These are phyloP conservation scores for Neotoxoptera formosana DNA, from an alignment of 1,140 invertebrate species.

Conservation along the genomic window DNA sequence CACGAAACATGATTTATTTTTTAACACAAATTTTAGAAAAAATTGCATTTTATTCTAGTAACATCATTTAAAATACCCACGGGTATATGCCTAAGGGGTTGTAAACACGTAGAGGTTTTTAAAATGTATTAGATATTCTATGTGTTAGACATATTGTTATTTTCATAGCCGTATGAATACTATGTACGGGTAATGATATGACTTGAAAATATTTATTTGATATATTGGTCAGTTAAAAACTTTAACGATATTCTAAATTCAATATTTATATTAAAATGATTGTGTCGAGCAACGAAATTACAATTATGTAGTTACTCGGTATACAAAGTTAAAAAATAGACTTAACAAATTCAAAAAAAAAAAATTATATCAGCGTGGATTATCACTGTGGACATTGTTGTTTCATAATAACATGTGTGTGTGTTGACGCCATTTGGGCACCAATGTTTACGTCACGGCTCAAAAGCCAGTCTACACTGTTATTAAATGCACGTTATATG, in stretches of 20 bases:
- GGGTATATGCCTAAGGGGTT: neutral
- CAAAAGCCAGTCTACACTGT: neutral
- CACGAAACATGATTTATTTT: too few relatives aligned
- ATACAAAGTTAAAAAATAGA: neutral
- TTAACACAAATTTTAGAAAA: too few relatives aligned
- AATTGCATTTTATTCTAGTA: too few relatives aligned
- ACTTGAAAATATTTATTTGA: neutral
- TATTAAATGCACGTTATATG: neutral
- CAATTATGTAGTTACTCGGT: neutral
- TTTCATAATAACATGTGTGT: neutral
- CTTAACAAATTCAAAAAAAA: neutral
- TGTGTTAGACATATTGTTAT: neutral
- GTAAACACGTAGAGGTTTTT: neutral
- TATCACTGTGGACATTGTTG: neutral
- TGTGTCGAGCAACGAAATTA: neutral
- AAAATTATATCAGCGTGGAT: neutral
- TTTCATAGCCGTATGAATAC: neutral
- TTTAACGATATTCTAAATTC: neutral
- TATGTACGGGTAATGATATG: neutral
- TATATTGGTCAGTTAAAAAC: neutral
- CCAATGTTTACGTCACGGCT: slow-evolving; percentile 15
- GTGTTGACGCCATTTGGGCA: slow-evolving; percentile 15
- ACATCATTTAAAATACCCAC: too few relatives aligned
- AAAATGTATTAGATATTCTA: neutral
- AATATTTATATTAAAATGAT: neutral